phyloP scores from a whole-genome alignment of 1,140 invertebrate species.

The Pararge aegeria region DNA sequence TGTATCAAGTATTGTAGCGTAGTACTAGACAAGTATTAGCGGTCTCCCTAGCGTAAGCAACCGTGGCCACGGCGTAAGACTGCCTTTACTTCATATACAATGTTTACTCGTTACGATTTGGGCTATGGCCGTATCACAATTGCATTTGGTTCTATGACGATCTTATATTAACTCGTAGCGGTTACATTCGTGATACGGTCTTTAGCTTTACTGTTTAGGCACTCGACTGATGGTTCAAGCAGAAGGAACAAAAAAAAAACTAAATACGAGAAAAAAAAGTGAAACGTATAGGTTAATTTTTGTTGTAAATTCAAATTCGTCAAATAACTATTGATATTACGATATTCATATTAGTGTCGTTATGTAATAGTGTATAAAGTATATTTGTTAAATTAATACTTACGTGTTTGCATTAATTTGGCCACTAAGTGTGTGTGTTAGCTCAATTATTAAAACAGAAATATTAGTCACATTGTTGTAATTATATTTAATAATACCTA shows the following conservation, averaged over 20 bases:
- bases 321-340: neutral
- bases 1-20: constrained; percentile 57
- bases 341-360: too few species aligned
- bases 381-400: too few species aligned
- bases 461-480: neutral
- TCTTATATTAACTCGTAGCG: neutral
- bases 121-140: constrained; percentile 13
- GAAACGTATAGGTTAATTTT: neutral
- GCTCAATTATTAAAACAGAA: neutral
- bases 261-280: neutral
- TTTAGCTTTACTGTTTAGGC: neutral
- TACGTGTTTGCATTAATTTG: too few species aligned
- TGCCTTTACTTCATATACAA: constrained; percentile 61
- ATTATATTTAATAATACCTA: too few species aligned
- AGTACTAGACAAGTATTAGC: constrained; percentile 39
- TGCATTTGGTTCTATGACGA: neutral
- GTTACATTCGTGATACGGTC: neutral
- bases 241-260: neutral
- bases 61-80: constrained; percentile 63
- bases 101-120: constrained; percentile 56
- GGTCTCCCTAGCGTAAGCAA: constrained; percentile 47
- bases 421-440: too few species aligned
- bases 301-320: neutral
- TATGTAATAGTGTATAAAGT: too few species aligned
- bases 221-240: constrained; percentile 19